Evolutionary conservation across 2,113 vertebrate genomes (phyloP), one percentile per base, ranked within the genome.

Genomic region (Epinephelus fuscoguttatus): DNA sequence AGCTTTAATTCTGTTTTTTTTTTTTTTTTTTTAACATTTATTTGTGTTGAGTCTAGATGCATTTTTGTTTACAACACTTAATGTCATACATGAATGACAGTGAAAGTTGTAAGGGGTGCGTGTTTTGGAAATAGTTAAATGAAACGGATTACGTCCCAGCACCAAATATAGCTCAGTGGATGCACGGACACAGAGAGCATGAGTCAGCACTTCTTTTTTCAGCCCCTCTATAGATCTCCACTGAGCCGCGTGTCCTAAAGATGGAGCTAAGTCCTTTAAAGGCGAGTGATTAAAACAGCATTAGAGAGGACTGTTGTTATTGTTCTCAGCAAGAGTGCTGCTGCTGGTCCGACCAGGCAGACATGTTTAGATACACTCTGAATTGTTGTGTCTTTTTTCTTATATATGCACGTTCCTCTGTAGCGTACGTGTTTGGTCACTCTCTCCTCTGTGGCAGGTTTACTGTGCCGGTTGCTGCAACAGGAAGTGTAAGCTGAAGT

Each of bases 381-480:
- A 25, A 17, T 49, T 25, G 7, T n/a, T 50, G 30, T 21, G 1
- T 23, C 6, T 18, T 11, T 53, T 15, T 27, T 57, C 21, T 37
- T 17, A 4, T 21, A 12, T 3, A 6, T 55, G 52, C 19, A 4
- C 14, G 18, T 3, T 23, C 6, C 30, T 60, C 6, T 13, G 17
- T 23, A 9, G 25, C 23, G 4, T 1, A 0, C 17, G 2, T 18
- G 4, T 19, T 4, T 30, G 3, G 3, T 82, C 11, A 53, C 0
- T 82, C 56, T 75, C 60, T 80, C 53, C 30, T 40, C 50, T 68
- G 70, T 90, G 88, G 55, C 93, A 99, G 98, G 97, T 99, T 6
- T 99, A 97, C 93, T 99, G 98, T 88, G 95, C 96, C 8, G 89
- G 89, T 64, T 99, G 98, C 95, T 99, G 98, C 94, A 98, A 95